Evolutionary conservation across 2,113 vertebrate genomes (phyloP), one percentile per base, ranked within the genome.

Genomic region (cattle (Bos taurus)): DNA sequence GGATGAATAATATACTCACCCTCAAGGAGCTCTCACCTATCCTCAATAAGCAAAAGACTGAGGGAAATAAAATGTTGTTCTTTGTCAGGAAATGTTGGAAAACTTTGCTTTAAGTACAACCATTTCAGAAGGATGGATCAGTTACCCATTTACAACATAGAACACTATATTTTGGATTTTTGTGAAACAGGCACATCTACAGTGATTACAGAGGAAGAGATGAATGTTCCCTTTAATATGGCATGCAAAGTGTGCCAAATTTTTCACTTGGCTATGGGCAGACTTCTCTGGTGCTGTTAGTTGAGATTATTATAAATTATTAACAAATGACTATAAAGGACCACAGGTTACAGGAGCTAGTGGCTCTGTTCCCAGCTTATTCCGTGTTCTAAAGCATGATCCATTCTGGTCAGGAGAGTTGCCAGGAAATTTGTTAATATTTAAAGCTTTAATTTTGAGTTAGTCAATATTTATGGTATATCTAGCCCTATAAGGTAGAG

Each of bases 381-480:
- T 94, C 85, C 3, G 4, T 91, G 15, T 88, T 90, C 93, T 93
- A 89, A 96, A 93, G 28, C 30, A 50, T 89, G n/a, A 64, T 60
- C 56, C 52, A 28, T 54, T 90, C 26, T 96, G 81, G 46, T 82
- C 28, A 77, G 67, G 46, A 91, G 17, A 95, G 40, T 90, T 97
- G 33, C 77, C 81, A 62, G 80, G 56, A 95, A 89, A 62, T 67
- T 54, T 89, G 19, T 90, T 97, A 94, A 93, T 92, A 87, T 89
- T 86, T 94, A 81, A 91, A 91, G 46, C 56, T 96, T 87, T 96
- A 62, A 74, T 60, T 97, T 95, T 95, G 54, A 67, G 54, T 93
- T 21, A 96, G 83, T 95, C 52, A 71, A 56, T 91, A 80, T 78
- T 94, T 95, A 56, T 90, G 92, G 36, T 5, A 48, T 92, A 60